Conservation (phyloP, 1,140 invertebrate species). For the Drosophila burlai region DNA sequence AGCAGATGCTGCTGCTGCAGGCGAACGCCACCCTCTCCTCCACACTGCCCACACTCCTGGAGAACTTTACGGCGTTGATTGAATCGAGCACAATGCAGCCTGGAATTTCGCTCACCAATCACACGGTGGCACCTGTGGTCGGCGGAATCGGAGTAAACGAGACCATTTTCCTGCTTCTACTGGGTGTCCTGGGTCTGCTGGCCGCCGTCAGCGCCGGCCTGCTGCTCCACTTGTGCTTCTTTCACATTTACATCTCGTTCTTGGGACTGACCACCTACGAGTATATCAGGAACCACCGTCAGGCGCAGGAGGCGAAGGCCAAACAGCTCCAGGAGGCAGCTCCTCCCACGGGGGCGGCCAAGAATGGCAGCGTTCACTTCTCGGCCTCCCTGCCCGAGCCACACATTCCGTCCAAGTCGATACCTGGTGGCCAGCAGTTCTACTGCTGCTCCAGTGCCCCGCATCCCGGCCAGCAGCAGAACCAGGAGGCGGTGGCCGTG, state of each 20-base stretch:
- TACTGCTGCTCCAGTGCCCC: slow-evolving; percentile 76
- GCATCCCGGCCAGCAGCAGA: slow-evolving; percentile 66
- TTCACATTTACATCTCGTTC: slow-evolving; percentile 94
- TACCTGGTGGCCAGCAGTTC: slow-evolving; percentile 53
- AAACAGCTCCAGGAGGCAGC: slow-evolving; percentile 60
- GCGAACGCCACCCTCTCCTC: slow-evolving; percentile 49
- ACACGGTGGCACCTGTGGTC: slow-evolving; percentile 49
- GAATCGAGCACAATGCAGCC: slow-evolving; percentile 28
- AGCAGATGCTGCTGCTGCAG: not conserved
- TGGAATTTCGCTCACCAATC: slow-evolving; percentile 30
- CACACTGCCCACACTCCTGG: slow-evolving; percentile 61
- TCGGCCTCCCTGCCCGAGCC: slow-evolving; percentile 44
- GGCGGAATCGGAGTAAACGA: slow-evolving; percentile 85
- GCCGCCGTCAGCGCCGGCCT: slow-evolving; percentile 91
- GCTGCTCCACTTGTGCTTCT: slow-evolving; percentile 94
- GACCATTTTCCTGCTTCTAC: slow-evolving; percentile 88
- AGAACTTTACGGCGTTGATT: slow-evolving; percentile 65
- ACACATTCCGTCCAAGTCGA: slow-evolving; percentile 73
- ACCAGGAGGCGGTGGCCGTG: slow-evolving; percentile 16
- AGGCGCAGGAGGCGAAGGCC: slow-evolving; percentile 76
- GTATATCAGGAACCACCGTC: slow-evolving; percentile 90
- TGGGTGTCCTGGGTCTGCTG: slow-evolving; percentile 89
- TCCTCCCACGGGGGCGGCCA: slow-evolving; percentile 18
- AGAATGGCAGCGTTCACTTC: slow-evolving; percentile 49
- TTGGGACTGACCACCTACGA: slow-evolving; percentile 96